Percentiles rank a stretch among this genome's conserved stretches.
These are phyloP conservation scores for Unio pictorum DNA, from an alignment of 2,888 invertebrate species.

Conservation along the genomic window DNA sequence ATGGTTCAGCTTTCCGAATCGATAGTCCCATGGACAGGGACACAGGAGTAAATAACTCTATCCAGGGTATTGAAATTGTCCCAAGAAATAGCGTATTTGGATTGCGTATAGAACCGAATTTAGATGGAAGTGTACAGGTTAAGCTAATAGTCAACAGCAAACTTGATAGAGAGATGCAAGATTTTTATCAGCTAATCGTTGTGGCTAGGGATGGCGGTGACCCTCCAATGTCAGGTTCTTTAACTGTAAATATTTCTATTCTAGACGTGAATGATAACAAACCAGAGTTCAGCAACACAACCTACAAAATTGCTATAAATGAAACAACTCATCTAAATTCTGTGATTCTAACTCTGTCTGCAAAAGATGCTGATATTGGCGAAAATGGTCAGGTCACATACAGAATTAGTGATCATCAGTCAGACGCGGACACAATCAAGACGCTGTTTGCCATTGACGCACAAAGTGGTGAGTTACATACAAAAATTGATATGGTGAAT, in stretches of 20 bases:
- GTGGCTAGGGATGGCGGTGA: slow-evolving; percentile 56
- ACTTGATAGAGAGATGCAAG: slow-evolving; percentile 54
- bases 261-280: slow-evolving; percentile 59
- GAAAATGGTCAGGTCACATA: slow-evolving; percentile 78
- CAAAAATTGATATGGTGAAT: slow-evolving; percentile 28
- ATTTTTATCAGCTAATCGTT: slow-evolving; percentile 46
- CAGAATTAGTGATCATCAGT: slow-evolving; percentile 58
- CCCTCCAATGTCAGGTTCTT: slow-evolving; percentile 39
- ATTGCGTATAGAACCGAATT: slow-evolving; percentile 11
- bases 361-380: slow-evolving; percentile 88
- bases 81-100: slow-evolving; percentile 17
- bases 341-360: slow-evolving; percentile 76
- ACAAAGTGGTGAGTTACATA: slow-evolving; percentile 33
- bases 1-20: slow-evolving; percentile 34
- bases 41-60: slow-evolving; percentile 48
- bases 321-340: slow-evolving; percentile 46
- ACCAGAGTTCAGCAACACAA: slow-evolving; percentile 44
- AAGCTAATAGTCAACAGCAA: slow-evolving; percentile 36
- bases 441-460: slow-evolving; percentile 26
- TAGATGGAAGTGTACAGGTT: slow-evolving; percentile 17
- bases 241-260: slow-evolving; percentile 52
- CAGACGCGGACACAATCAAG: slow-evolving; percentile 31
- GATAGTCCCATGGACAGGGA: slow-evolving; percentile 53
- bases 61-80: slow-evolving; percentile 43
- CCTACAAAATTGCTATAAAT: slow-evolving; percentile 50